Percentiles rank a stretch among this genome's conserved stretches.
These are phyloP conservation scores for Sebastes paucispinis DNA, from an alignment of 2,797 vertebrate genomes.

Conservation along the genomic window DNA sequence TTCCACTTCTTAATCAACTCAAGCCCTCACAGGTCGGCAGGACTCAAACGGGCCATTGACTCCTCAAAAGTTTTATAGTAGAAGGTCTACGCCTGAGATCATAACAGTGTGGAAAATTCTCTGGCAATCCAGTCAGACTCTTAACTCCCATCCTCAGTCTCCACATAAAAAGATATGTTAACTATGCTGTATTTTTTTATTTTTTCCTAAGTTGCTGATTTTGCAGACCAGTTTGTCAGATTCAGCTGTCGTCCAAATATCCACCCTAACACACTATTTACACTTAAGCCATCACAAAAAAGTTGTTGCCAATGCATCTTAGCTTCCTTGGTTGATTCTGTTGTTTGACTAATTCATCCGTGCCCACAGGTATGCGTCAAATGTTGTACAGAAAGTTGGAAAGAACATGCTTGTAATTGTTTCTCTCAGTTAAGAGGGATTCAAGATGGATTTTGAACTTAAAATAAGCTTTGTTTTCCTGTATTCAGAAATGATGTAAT, in stretches of 20 bases:
- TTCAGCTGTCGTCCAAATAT: conserved; percentile 3
- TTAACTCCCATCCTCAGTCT: conserved; percentile 43
- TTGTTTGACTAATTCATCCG: neutral
- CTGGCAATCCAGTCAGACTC: conserved; percentile 44
- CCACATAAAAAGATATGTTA: conserved; percentile 55
- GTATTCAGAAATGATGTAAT: neutral
- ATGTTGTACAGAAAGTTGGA: neutral
- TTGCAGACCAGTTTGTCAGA: conserved; percentile 36
- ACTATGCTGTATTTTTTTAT: conserved; percentile 16
- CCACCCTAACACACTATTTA: neutral
- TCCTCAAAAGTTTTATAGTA: conserved; percentile 63
- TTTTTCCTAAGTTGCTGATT: conserved; percentile 1
- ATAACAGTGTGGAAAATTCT: conserved; percentile 71
- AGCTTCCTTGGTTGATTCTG: neutral
- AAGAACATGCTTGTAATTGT: too few relatives aligned
- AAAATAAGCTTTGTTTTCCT: neutral
- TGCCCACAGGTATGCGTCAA: neutral
- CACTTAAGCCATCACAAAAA: neutral
- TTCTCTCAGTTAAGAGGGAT: too few relatives aligned
- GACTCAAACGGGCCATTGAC: conserved; percentile 61
- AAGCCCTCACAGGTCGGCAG: conserved; percentile 67
- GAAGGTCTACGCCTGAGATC: conserved; percentile 58
- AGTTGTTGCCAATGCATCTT: neutral
- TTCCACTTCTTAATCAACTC: conserved; percentile 73
- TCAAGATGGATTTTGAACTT: too few relatives aligned